Base-by-base conservation (phyloP, 2,113 vertebrate genomes). In the Redunca redunca region DNA sequence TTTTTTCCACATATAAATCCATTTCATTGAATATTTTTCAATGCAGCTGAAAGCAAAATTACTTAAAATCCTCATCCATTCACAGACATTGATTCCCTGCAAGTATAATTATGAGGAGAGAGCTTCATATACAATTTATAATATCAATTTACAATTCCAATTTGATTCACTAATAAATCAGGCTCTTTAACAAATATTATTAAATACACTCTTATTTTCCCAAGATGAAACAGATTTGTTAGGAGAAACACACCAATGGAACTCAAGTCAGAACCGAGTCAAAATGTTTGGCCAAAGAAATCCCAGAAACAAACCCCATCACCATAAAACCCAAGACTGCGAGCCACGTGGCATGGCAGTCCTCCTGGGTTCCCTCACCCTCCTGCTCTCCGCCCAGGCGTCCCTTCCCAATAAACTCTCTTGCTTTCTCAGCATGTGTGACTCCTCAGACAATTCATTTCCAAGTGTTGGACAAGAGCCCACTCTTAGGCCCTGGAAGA, bases 51-150 rank as follows among this genome's bases (percentile, higher is more conserved):
- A 91, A 91, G 57, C 30, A 60, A 80, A 94, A 30, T 60, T 80
- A 80, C 55, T 58, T 94, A 95, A 94, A 95, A 84, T 71, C 78
- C 91, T 25, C 14, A 78, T 78, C 64, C 21, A 80, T 53, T 97
- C 62, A 96, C 78, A 91, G 93, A 30, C 82, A 82, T 64, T 81
- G 26, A 95, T 88, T 86, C 62, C 78, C 30, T 26, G 67, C 58
- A 78, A 53, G 9, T 84, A 78, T 71, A 95, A 90, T 55, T 67
- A 88, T 40, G 74, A 78, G 40, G 8, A 62, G 11, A 78, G 30
- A 52, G 33, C 26, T 46, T 85, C 50, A 84, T 64, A 91, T 21
- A 93, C 26, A 43, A 52, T 78, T 36, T 93, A 14, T 33, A 93
- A 52, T 55, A 58, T 77, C 36, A 64, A 52, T 33, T 93, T 55